Percentiles rank a stretch among this genome's conserved stretches.
Conservation (phyloP, 2,113 vertebrate species). For the Ageneiosus marmoratus region DNA sequence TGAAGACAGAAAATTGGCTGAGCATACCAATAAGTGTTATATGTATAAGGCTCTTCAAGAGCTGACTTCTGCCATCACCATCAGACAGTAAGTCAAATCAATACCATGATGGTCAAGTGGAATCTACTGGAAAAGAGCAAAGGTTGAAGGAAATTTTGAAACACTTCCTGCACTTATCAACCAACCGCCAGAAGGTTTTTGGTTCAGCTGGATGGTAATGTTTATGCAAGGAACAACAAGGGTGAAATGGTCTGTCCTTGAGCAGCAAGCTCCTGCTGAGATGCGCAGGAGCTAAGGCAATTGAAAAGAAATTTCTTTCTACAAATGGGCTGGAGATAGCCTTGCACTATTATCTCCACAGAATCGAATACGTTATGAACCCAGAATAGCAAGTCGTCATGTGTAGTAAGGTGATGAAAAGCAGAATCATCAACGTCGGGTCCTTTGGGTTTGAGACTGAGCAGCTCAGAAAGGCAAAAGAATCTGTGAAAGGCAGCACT, state of each 20-base stretch:
- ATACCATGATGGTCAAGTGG: not conserved
- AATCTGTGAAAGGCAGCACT: not conserved
- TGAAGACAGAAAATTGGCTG: not conserved
- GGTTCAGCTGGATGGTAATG: not conserved
- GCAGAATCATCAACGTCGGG: not conserved
- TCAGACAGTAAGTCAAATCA: not conserved
- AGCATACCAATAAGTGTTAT: not conserved
- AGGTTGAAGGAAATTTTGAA: not conserved
- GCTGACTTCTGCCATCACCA: not conserved
- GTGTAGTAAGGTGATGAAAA: not conserved
- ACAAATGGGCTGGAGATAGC: slow-evolving; percentile 4
- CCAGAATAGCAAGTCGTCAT: not conserved
- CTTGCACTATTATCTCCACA: not conserved
- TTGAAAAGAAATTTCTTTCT: slow-evolving; percentile 7
- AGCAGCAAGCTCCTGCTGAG: slow-evolving; percentile 13
- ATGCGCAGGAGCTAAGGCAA: not conserved
- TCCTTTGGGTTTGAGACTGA: not conserved
- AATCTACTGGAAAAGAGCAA: not conserved
- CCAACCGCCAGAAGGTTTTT: not conserved
- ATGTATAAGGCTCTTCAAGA: not conserved
- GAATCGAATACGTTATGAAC: not conserved
- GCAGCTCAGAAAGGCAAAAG: not conserved
- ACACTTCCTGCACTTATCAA: not conserved
- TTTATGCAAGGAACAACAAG: not conserved
- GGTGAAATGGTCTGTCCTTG: not conserved